Evolutionary conservation across 2,888 invertebrate genomes (phyloP).

Genomic region (Torymus texanus): DNA sequence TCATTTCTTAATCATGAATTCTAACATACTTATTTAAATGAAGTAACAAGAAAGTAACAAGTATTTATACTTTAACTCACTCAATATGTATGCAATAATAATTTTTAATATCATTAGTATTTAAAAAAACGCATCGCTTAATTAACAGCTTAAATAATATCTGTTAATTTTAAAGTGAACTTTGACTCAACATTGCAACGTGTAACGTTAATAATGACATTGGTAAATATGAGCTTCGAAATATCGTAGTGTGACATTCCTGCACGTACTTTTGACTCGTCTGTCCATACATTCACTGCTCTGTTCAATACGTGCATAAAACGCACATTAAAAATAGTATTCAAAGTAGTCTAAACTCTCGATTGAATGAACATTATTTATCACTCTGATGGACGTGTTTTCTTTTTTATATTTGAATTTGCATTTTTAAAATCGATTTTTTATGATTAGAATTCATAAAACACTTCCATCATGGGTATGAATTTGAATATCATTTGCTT

Average conservation of each 20-base stretch:
- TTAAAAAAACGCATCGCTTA: too few species aligned
- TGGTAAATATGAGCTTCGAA: conserved; percentile 48
- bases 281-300: conserved; percentile 34
- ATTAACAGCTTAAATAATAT: too few species aligned
- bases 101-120: neutral
- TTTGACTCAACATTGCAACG: conserved; percentile 32
- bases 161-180: conserved; percentile 2
- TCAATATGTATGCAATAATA: too few species aligned
- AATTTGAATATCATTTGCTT: conserved; percentile 6
- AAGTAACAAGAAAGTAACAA: too few species aligned
- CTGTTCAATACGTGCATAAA: conserved; percentile 32
- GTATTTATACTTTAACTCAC: too few species aligned
- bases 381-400: conserved; percentile 13
- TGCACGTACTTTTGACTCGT: conserved; percentile 56
- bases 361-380: conserved; percentile 8
- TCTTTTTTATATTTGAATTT: neutral
- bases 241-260: conserved; percentile 34
- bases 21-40: too few species aligned
- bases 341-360: conserved; percentile 27
- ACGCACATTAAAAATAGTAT: conserved; percentile 13
- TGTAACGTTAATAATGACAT: conserved; percentile 44
- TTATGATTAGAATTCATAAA: neutral
- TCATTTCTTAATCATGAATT: too few species aligned
- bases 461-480: neutral
- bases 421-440: neutral